phyloP scores from a whole-genome alignment of 2,113 vertebrate species.

The Cryptomyrus ogoouensis region DNA sequence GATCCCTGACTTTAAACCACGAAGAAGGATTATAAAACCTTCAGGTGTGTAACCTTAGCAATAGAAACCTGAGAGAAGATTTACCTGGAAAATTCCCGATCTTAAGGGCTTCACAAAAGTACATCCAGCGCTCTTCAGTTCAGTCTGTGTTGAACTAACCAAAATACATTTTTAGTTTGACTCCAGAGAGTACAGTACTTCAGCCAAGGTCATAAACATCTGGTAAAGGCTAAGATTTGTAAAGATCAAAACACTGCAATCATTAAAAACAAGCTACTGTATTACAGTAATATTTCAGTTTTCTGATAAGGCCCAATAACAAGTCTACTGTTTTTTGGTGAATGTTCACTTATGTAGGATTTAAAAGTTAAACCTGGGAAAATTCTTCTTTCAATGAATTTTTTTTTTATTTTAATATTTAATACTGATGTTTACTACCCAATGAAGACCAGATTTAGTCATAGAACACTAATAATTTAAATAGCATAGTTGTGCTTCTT shows the following conservation, averaged over 20 bases:
- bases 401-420: not conserved
- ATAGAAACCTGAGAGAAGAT: not conserved
- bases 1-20: not conserved
- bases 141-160: not conserved
- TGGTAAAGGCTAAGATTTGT: not conserved
- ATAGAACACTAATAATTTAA: not conserved
- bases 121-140: not conserved
- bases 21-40: not conserved
- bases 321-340: not conserved
- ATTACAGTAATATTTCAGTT: not conserved
- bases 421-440: not conserved
- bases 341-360: not conserved
- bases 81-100: not conserved
- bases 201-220: not conserved
- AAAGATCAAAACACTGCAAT: not conserved
- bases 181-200: not conserved
- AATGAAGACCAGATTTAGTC: not conserved
- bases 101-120: not conserved
- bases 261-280: not conserved
- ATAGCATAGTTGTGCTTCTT: not conserved
- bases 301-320: not conserved
- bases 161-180: conserved; percentile 10
- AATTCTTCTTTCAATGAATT: not conserved
- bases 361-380: not conserved
- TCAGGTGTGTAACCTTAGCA: not conserved